Percentiles rank a stretch among this genome's conserved stretches.
These are phyloP conservation scores for Augiades crinisus DNA, from an alignment of 2,888 invertebrate genomes.

Conservation along the genomic window DNA sequence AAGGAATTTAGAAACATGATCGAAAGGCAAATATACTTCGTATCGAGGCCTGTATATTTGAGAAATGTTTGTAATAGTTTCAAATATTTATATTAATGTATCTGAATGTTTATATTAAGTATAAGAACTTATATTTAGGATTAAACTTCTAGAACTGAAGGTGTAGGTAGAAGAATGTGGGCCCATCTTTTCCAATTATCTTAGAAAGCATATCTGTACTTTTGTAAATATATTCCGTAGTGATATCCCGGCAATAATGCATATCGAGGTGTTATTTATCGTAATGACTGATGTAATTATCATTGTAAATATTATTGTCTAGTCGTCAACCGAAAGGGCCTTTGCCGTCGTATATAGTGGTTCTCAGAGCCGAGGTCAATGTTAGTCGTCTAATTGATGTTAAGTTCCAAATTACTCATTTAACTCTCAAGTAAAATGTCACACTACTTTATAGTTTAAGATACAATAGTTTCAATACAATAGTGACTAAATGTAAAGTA, in stretches of 20 bases:
- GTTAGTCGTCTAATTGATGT: constrained; percentile 15
- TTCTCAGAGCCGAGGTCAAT: constrained; percentile 11
- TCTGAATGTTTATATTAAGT: constrained; percentile 7
- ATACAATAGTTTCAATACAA: constrained; percentile 26
- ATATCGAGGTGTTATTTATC: constrained; percentile 61
- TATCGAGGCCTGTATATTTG: constrained; percentile 12
- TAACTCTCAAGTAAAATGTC: constrained; percentile 22
- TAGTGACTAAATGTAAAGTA: constrained; percentile 26
- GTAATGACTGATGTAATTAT: constrained; percentile 62
- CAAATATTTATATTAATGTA: constrained; percentile 5
- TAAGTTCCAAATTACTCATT: constrained; percentile 12
- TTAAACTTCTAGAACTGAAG: constrained; percentile 1
- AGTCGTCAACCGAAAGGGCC: constrained; percentile 19
- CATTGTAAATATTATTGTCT: constrained; percentile 56
- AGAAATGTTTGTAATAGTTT: constrained; percentile 11
- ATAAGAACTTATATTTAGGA: constrained; percentile 10
- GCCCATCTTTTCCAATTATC: constrained; percentile 22
- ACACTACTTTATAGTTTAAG: constrained; percentile 22
- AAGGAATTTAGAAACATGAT: constrained; percentile 14
- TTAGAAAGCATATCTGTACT: constrained; percentile 36
- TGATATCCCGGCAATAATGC: constrained; percentile 77
- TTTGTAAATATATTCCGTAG: constrained; percentile 43
- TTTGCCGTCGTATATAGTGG: constrained; percentile 5
- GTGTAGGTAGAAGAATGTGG: constrained; percentile 15
- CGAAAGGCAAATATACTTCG: constrained; percentile 17